Base-by-base conservation (phyloP, 2,797 vertebrate genomes). In the Streptopelia turtur region DNA sequence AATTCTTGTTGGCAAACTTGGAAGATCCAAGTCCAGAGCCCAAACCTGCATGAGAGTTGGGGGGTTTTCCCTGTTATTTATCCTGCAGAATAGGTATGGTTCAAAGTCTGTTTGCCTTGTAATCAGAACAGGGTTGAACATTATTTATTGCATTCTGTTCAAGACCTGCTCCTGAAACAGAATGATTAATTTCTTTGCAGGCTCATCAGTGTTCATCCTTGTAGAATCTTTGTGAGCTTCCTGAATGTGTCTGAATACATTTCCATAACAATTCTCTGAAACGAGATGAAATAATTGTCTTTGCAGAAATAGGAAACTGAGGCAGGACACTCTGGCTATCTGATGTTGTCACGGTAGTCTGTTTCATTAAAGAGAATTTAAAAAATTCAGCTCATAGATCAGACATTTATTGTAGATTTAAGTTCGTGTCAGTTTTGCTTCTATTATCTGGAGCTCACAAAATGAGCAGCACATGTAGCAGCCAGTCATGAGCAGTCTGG, bases 101-200 rank as follows among this genome's bases (percentile, higher is more conserved):
- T 92, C 20, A 11, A 83, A 86, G 28, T 20, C 22, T 64, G 9
- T 76, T 66, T 89, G 35, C 49, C n/a, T 68, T n/a, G 20, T 83
- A 87, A 78, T 80, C 65, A 35, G 53, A 69, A 24, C n/a, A 43
- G 61, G 25, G 25, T 17, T 75, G 11, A 27, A 3, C 25, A 27
- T 77, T 93, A 68, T 61, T 87, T 96, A 84, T 76, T 74, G 31
- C 49, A 35, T 55, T 41, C 37, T 68, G 33, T 94, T 91, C 56
- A 78, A 88, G 94, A 89, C 13, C 4, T 53, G 17, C 49, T 83
- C 25, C 27, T 75, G 83, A 87, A 88, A 50, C 30, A 65, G 53
- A 75, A 69, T 81, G 68, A 83, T 83, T 94, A 68, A 93, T 91
- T 93, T 94, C 33, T 30, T 81, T 50, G 35, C 55, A 33, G 65